A percentile compares a stretch with the other conserved stretches of the same genome.
Conservation (phyloP, 2,797 vertebrate species). For the Phoebastria nigripes region DNA sequence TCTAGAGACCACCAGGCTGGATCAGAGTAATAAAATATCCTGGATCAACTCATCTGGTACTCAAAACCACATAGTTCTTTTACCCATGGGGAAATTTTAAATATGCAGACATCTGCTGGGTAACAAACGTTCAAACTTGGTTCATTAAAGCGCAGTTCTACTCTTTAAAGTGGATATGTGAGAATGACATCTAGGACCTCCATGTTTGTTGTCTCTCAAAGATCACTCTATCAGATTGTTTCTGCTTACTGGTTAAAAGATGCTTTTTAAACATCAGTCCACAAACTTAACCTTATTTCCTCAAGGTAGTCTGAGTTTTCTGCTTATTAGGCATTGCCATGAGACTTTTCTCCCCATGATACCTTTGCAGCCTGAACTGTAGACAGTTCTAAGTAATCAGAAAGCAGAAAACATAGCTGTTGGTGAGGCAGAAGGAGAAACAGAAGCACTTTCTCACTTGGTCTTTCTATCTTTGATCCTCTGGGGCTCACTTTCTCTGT, state of each 20-base stretch:
- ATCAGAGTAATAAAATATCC: conserved; percentile 18
- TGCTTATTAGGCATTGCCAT: background rate
- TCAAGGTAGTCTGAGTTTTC: background rate
- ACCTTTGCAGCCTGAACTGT: background rate
- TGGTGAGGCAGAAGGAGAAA: background rate
- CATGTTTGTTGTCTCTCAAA: background rate
- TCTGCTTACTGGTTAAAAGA: background rate
- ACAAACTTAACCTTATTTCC: background rate
- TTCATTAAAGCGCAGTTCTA: background rate
- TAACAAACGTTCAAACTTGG: background rate
- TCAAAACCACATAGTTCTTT: background rate
- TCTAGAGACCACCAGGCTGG: conserved; percentile 16
- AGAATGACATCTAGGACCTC: background rate
- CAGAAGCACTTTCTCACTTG: background rate
- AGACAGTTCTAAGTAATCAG: background rate
- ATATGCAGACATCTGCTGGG: background rate
- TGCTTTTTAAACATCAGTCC: background rate
- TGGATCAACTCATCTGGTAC: background rate
- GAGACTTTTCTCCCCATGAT: background rate
- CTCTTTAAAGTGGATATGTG: background rate
- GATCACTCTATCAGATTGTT: background rate
- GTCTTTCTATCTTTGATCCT: background rate
- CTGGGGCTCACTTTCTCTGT: background rate
- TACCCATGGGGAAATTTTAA: background rate
- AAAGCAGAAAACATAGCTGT: background rate